These are phyloP conservation scores for Mnemiopsis leidyi DNA, from an alignment of 37 sponge, comb jelly and placozoan species.

Conservation along the genomic window DNA sequence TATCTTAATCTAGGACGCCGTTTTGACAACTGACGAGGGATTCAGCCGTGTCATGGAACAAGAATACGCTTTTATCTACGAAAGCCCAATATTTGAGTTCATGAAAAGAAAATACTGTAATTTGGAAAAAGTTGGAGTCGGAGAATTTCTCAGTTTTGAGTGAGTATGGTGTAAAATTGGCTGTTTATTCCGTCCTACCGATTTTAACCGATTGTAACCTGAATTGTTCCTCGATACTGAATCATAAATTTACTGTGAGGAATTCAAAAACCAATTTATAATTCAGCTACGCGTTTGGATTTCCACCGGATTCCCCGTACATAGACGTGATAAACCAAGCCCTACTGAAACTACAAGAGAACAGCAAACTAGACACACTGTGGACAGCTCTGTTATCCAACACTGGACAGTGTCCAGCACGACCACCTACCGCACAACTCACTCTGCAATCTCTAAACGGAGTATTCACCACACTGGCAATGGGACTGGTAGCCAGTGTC, in stretches of 20 bases:
- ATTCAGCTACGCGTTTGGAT: slow-evolving; percentile 60
- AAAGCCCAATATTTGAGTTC: slow-evolving; percentile 60
- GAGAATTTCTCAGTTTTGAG: slow-evolving; percentile 63
- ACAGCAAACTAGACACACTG: slow-evolving; percentile 36
- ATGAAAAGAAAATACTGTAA: slow-evolving; percentile 46
- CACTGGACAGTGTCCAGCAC: slow-evolving; percentile 19
- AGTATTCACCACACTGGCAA: slow-evolving; percentile 40
- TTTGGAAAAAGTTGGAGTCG: slow-evolving; percentile 55
- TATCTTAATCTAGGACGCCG: background rate
- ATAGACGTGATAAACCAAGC: slow-evolving; percentile 42
- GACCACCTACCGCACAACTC: slow-evolving; percentile 16
- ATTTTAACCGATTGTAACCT: background rate
- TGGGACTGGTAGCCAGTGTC: slow-evolving; percentile 11
- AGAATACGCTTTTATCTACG: slow-evolving; percentile 48
- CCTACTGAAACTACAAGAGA: slow-evolving; percentile 21
- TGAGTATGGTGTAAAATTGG: background rate
- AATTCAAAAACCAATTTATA: background rate
- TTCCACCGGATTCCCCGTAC: slow-evolving; percentile 48
- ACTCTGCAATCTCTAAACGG: slow-evolving; percentile 50
- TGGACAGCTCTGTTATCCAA: background rate
- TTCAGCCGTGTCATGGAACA: slow-evolving; percentile 3
- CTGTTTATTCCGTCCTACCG: too few species aligned
- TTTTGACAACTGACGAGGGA: slow-evolving; percentile 39
- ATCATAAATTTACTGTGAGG: background rate
- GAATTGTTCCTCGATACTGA: background rate